These are phyloP conservation scores for Onychostruthus taczanowskii DNA, from an alignment of 2,113 vertebrate genomes.

Conservation along the genomic window DNA sequence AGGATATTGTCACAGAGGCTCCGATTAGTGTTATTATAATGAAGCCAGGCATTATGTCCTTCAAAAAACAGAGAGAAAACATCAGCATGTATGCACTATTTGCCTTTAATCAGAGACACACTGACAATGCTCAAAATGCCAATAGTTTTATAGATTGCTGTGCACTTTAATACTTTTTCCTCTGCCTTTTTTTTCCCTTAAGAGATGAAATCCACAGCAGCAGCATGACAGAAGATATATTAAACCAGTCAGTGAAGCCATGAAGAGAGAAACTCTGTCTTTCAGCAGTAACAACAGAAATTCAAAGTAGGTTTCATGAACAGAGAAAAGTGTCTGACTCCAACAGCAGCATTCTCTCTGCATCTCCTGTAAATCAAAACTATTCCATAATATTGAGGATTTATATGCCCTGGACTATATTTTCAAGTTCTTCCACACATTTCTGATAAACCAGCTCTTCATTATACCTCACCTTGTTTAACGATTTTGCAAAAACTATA, in stretches of 20 bases:
- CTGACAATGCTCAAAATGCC: neutral
- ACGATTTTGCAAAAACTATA: neutral
- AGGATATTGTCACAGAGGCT: neutral
- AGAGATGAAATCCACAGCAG: neutral
- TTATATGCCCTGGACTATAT: neutral
- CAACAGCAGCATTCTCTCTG: neutral
- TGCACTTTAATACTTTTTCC: neutral
- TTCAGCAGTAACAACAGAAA: neutral
- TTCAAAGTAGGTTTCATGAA: neutral
- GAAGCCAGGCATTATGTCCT: neutral
- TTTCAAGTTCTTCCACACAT: neutral
- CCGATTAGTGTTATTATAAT: neutral
- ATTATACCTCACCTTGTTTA: neutral
- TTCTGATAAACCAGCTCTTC: neutral
- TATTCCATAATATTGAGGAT: neutral
- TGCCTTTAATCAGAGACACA: neutral
- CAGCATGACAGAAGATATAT: neutral
- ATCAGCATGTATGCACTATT: neutral
- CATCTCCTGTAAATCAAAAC: neutral
- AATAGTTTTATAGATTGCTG: constrained; percentile 9
- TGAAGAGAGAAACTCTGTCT: neutral
- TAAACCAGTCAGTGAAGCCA: neutral
- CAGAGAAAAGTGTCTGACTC: neutral
- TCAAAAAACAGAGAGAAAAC: neutral
- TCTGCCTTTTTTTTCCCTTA: neutral